Evolutionary conservation across 2,888 invertebrate species (phyloP).

Genomic region (Drosophila putrida): DNA sequence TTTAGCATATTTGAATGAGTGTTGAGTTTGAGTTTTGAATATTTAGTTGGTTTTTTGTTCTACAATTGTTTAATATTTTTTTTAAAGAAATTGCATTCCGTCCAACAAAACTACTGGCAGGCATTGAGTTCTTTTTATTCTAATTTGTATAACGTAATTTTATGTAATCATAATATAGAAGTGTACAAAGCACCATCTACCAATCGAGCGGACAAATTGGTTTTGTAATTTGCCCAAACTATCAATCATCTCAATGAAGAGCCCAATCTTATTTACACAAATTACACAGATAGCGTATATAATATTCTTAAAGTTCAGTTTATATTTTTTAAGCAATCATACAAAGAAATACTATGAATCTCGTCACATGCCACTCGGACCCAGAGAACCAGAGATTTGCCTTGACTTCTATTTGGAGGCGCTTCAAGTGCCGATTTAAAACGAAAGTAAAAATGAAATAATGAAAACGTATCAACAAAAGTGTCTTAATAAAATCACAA

Average conservation of each 20-base stretch:
- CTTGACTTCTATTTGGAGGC: constrained; percentile 36
- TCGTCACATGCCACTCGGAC: constrained; percentile 3
- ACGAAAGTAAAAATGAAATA: constrained; percentile 17
- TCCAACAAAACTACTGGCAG: constrained; percentile 65
- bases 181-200: constrained; percentile 70
- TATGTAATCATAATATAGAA: constrained; percentile 49
- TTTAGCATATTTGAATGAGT: constrained; percentile 51
- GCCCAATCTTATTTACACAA: constrained; percentile 38
- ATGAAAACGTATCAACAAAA: constrained; percentile 33
- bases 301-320: constrained; percentile 38
- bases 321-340: constrained; percentile 25
- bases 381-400: constrained; percentile 26
- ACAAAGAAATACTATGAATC: not conserved
- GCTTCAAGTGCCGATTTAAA: constrained; percentile 46
- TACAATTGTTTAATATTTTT: constrained; percentile 33
- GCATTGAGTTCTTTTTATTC: constrained; percentile 30
- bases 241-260: not conserved
- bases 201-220: constrained; percentile 30
- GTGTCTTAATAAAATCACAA: constrained; percentile 68
- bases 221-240: constrained; percentile 12
- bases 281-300: constrained; percentile 28
- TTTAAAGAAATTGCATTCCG: constrained; percentile 76
- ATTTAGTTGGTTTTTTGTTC: constrained; percentile 45
- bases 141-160: constrained; percentile 13
- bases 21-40: constrained; percentile 40